Base-by-base conservation (phyloP, 2,888 invertebrate species). In the Tiliacea aurago region DNA sequence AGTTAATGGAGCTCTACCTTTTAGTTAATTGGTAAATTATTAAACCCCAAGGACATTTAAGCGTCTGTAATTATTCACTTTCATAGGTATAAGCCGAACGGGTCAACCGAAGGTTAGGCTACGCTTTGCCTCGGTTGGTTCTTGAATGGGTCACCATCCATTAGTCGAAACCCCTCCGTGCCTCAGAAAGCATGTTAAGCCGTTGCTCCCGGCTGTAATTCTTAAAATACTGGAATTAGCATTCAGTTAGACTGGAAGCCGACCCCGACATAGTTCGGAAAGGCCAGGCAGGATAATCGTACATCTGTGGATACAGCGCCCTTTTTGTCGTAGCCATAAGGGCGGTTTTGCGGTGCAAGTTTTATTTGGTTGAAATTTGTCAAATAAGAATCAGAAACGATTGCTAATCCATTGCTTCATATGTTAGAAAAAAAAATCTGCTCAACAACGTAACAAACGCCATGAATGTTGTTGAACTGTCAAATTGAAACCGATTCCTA, bases 1-100 rank as follows among this genome's bases (percentile, higher is more conserved):
- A 67, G 23, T 56, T 65, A 78, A 84, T 81, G 53, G 73, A 10
- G 43, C 59, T n/a, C 55, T 51, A 28, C n/a, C 65, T 72, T 61
- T 84, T 84, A 83, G 75, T 67, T 84, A 73, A 84, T 86, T 73
- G 65, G 33, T 9, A 56, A 77, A 78, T 47, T 64, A 45, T 62
- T 45, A 41, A n/a, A 15, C 78, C 67, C 75, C 23, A 28, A 45
- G 71, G 84, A 55, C 33, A 33, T 15, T 23, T 20, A 51, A 1
- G 9, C 2, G 43, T 3, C 43, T 33, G 45, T 63, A 61, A 79
- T 75, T 56, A 66, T 63, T 63, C 13, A 28, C 20, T 33, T 43
- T n/a, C 33, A n/a, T 43, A 23, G 23, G 6, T 18, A 61, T n/a
- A 4, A 18, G 51, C 53, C 51, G n/a, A 4, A n/a, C n/a, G 4